Percentiles rank a stretch among this genome's conserved stretches.
These are phyloP conservation scores for Lethenteron camtschaticum DNA, from an alignment of 2,113 vertebrate genomes.

Conservation along the genomic window DNA sequence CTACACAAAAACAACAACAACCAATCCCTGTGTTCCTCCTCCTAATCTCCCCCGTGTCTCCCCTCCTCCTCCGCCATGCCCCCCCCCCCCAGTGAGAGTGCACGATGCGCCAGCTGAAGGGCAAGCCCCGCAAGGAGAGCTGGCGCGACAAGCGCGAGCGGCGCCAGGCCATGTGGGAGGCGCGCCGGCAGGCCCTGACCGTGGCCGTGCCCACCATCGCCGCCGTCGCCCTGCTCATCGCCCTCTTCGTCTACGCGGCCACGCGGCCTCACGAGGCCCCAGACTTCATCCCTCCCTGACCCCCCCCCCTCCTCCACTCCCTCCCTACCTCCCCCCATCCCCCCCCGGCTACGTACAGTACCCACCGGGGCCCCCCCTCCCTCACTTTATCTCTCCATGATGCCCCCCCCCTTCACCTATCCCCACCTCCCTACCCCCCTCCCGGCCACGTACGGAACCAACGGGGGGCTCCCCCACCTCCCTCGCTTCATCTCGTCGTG, in stretches of 20 bases:
- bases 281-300: neutral
- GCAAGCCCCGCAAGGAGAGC: slow-evolving; percentile 85
- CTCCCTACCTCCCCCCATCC: neutral
- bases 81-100: slow-evolving; percentile 16
- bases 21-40: too few species aligned
- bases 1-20: too few species aligned
- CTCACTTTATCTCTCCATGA: neutral
- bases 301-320: slow-evolving; percentile 1
- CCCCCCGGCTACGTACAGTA: too few species aligned
- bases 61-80: slow-evolving; percentile 20
- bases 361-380: neutral
- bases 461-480: too few species aligned
- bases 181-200: slow-evolving; percentile 65
- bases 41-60: neutral
- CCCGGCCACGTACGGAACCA: neutral
- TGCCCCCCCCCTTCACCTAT: neutral
- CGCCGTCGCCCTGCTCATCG: slow-evolving; percentile 53
- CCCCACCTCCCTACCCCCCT: neutral
- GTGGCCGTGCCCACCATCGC: slow-evolving; percentile 68
- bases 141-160: slow-evolving; percentile 89
- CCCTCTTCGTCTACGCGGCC: slow-evolving; percentile 77
- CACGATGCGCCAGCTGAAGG: slow-evolving; percentile 88
- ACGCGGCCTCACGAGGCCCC: slow-evolving; percentile 32
- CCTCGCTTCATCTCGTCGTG: too few species aligned
- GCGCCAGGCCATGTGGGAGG: slow-evolving; percentile 89